These are phyloP conservation scores for Aelia acuminata DNA, from an alignment of 2,888 invertebrate genomes.

Conservation along the genomic window DNA sequence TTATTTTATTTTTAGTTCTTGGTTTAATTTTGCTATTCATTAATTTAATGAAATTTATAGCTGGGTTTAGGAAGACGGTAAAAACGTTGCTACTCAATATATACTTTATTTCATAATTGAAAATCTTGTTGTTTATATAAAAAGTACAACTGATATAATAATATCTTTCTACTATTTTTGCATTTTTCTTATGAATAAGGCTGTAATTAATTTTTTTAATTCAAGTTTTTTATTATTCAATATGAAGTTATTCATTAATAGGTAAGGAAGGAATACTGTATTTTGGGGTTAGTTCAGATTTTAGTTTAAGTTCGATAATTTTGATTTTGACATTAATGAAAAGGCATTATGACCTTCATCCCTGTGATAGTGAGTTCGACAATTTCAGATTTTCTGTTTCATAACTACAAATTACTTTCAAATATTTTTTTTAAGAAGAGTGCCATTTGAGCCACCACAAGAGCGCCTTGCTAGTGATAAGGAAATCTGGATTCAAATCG, in stretches of 20 bases:
- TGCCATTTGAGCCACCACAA: too few species aligned
- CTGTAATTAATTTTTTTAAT: not conserved
- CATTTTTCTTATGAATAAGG: not conserved
- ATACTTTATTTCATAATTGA: not conserved
- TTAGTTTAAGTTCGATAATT: too few species aligned
- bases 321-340: not conserved
- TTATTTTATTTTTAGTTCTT: not conserved
- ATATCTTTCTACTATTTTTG: not conserved
- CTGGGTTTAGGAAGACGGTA: slow-evolving; percentile 1
- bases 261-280: not conserved
- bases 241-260: not conserved
- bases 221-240: not conserved
- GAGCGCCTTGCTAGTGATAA: too few species aligned
- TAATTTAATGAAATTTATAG: not conserved
- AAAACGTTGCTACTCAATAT: not conserved
- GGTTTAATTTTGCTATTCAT: not conserved
- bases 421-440: too few species aligned
- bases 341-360: not conserved
- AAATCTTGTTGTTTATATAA: not conserved
- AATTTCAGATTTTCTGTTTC: not conserved
- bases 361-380: not conserved
- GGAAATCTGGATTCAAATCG: too few species aligned
- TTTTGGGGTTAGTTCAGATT: too few species aligned
- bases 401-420: not conserved
- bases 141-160: not conserved